A percentile compares a stretch with the other conserved stretches of the same genome.
phyloP scores from a whole-genome alignment of 2,113 vertebrate genomes.

The Butorides virescens region DNA sequence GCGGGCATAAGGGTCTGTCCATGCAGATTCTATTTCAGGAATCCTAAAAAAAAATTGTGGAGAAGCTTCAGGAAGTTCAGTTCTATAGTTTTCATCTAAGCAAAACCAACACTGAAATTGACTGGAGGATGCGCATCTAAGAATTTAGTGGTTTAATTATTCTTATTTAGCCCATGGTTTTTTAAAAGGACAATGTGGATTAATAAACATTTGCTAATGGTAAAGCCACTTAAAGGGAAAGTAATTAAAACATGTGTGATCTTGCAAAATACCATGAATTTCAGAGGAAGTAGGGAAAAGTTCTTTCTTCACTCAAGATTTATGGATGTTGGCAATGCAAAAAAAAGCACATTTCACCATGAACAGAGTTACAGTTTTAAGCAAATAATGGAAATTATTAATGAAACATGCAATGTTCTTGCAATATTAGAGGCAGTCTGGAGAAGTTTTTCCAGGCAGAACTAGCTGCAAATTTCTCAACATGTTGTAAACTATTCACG shows the following conservation, averaged over 20 bases:
- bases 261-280: background rate
- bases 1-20: rapidly evolving
- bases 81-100: background rate
- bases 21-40: background rate
- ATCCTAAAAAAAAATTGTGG: background rate
- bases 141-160: background rate
- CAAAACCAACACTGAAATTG: background rate
- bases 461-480: background rate
- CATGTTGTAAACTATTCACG: background rate
- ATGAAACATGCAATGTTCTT: background rate
- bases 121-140: background rate
- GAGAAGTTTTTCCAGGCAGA: background rate
- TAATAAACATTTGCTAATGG: background rate
- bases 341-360: background rate
- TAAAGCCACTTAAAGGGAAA: background rate
- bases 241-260: background rate
- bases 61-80: background rate
- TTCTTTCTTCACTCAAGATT: background rate
- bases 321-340: background rate
- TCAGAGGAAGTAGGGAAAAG: background rate
- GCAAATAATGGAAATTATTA: background rate
- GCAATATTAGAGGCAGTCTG: background rate
- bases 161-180: background rate
- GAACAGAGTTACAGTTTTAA: background rate
- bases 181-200: background rate